Conservation (phyloP, 2,888 invertebrate species). For the Drosophila mulleri region DNA sequence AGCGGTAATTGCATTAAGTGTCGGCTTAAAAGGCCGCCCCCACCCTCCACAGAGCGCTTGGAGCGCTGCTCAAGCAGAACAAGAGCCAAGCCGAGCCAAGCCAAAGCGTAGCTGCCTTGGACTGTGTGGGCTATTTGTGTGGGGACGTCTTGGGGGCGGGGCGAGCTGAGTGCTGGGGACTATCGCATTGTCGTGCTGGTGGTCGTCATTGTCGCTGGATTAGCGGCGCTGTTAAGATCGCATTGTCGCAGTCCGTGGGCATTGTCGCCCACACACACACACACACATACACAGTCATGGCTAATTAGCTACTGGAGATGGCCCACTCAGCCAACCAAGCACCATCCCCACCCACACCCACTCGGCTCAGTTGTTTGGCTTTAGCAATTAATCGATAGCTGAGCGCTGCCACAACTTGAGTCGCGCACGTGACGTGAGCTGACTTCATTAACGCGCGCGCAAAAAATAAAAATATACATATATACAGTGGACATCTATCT, state of each 20-base stretch:
- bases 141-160: neutral
- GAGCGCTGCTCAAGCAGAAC: constrained; percentile 13
- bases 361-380: constrained; percentile 59
- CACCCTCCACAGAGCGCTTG: constrained; percentile 2
- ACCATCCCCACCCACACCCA: neutral
- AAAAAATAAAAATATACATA: neutral
- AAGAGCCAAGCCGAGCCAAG: constrained; percentile 6
- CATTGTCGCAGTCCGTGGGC: constrained; percentile 35
- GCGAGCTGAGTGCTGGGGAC: neutral
- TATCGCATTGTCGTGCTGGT: constrained; percentile 40
- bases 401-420: constrained; percentile 22
- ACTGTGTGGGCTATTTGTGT: neutral
- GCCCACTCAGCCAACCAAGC: neutral
- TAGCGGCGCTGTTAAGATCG: constrained; percentile 59
- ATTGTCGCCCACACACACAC: constrained; percentile 24
- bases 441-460: constrained; percentile 41
- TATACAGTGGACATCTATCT: constrained; percentile 14
- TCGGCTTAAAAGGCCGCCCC: constrained; percentile 70
- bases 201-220: constrained; percentile 70
- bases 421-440: constrained; percentile 50
- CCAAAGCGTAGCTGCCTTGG: constrained; percentile 27
- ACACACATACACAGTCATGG: constrained; percentile 41
- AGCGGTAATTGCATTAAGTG: constrained; percentile 80
- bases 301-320: constrained; percentile 62
- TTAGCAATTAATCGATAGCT: constrained; percentile 70